phyloP scores from a whole-genome alignment of 2,113 vertebrate genomes.

The Motacilla alba region DNA sequence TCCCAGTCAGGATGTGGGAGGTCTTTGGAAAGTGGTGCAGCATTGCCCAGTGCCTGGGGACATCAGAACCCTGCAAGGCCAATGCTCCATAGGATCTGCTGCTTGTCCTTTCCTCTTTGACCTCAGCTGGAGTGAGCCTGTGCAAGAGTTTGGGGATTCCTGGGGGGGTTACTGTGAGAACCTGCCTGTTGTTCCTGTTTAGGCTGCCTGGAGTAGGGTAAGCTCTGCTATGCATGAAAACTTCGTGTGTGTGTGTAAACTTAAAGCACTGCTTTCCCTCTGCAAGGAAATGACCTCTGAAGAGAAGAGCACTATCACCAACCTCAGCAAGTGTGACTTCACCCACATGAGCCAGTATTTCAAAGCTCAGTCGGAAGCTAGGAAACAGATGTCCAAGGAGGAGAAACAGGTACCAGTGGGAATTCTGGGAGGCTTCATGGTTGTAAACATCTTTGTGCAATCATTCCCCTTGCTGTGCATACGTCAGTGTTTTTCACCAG shows the following conservation, averaged over 20 bases:
- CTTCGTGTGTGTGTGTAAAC: background rate
- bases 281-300: constrained; percentile 93
- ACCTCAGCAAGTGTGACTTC: constrained; percentile 92
- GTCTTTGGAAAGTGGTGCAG: background rate
- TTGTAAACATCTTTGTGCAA: constrained; percentile 4
- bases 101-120: background rate
- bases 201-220: background rate
- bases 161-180: background rate
- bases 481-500: background rate
- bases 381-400: constrained; percentile 95
- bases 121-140: background rate
- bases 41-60: background rate
- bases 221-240: background rate
- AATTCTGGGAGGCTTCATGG: background rate
- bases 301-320: constrained; percentile 88
- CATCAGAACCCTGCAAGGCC: background rate
- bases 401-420: constrained; percentile 85
- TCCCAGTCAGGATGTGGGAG: background rate
- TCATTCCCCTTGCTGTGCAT: background rate
- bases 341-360: constrained; percentile 91
- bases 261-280: background rate
- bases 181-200: background rate
- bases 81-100: background rate
- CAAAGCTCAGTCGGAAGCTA: constrained; percentile 91
- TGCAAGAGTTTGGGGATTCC: background rate